Evolutionary conservation across 92 coral and sea anemone species (phyloP).

Genomic region (Actinostola sp.): DNA sequence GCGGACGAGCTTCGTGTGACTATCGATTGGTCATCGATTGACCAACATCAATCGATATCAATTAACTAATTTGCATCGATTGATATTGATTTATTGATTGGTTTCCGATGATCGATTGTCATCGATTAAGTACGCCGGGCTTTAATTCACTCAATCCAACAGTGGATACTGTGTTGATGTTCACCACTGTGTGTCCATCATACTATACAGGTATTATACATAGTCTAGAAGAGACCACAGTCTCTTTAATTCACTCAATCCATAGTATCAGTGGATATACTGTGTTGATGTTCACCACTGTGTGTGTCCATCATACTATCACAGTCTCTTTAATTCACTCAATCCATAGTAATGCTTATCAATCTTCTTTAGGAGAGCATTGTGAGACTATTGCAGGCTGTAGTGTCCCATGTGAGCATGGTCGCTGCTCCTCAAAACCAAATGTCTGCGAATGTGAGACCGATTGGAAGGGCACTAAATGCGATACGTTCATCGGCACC

Average conservation of each 20-base stretch:
- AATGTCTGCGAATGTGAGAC: constrained; percentile 72
- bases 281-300: no score
- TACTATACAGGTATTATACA: constrained; percentile 65
- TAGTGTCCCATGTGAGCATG: constrained; percentile 79
- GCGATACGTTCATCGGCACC: constrained; percentile 64
- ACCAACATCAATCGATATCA: no score
- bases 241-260: neutral
- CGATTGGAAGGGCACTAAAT: constrained; percentile 69
- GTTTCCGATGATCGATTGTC: no score
- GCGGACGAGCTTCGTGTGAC: no score
- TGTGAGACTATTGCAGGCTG: constrained; percentile 80
- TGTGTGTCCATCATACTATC: no score
- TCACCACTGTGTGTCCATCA: constrained; percentile 78
- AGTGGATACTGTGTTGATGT: constrained; percentile 76
- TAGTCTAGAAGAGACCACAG: no score
- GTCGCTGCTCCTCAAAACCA: constrained; percentile 71
- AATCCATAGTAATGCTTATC: neutral
- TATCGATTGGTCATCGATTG: no score
- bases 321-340: neutral
- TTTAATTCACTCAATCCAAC: no score
- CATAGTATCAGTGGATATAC: no score
- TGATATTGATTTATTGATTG: no score
- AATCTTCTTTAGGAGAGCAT: constrained; percentile 44
- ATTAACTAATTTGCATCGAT: no score
- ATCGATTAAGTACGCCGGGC: no score